phyloP scores from a whole-genome alignment of 2,888 invertebrate species.

The Caenorhabditis imperialis region DNA sequence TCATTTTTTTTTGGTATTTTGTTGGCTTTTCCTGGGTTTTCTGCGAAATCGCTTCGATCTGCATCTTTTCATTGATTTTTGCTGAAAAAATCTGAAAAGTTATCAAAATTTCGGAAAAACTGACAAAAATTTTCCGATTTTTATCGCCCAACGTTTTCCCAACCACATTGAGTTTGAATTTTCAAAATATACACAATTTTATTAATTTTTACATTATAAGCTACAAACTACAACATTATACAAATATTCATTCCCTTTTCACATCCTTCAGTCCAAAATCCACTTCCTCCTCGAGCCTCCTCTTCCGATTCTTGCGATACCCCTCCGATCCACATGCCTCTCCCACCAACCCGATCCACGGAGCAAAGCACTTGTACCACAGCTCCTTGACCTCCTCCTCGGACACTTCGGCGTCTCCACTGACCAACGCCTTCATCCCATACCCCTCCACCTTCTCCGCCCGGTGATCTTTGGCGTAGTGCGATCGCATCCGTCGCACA shows the following conservation, averaged over 20 bases:
- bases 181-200: no score
- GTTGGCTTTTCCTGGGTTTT: background rate
- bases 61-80: no score
- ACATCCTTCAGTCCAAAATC: no score
- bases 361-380: constrained; percentile 21
- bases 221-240: no score
- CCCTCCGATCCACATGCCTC: constrained; percentile 26
- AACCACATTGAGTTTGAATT: no score
- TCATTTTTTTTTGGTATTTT: background rate
- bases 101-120: no score
- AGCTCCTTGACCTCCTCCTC: constrained; percentile 16
- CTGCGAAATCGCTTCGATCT: no score
- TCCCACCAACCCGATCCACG: constrained; percentile 19
- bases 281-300: constrained; percentile 7
- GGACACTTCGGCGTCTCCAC: background rate
- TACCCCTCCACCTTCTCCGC: constrained; percentile 30
- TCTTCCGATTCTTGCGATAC: constrained; percentile 2
- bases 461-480: constrained; percentile 41
- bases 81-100: no score
- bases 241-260: no score
- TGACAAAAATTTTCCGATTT: no score
- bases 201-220: no score
- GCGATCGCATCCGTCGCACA: constrained; percentile 43
- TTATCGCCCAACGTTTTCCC: no score
- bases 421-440: constrained; percentile 47